Base-by-base conservation (phyloP, 2,113 vertebrate genomes). In the Uria lomvia region DNA sequence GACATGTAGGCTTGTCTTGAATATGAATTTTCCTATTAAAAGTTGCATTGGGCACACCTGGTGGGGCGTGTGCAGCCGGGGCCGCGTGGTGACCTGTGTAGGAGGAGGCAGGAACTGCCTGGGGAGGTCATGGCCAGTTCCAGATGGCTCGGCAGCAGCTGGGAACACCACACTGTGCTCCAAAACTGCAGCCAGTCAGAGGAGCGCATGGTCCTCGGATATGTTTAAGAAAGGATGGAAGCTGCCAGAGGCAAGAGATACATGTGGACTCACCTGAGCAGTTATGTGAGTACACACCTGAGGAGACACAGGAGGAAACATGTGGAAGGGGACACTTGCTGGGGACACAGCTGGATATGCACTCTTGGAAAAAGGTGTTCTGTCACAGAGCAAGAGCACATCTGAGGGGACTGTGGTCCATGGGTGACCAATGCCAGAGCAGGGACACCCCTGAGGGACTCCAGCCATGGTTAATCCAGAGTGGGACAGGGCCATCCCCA, bases 161-260 rank as follows among this genome's bases (percentile, higher is more conserved):
- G 53, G 36, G 59, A 92, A 32, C 29, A 40, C 12, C 22, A 45
- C 58, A 49, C 5, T 19, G 18, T 12, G 6, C 29, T 32, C 53
- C 53, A 55, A 68, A 84, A 76, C 34, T 49, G 26, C 42, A 67
- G 36, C 21, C 29, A 24, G 42, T 1, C 32, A 34, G 45, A 63
- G 38, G 16, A 38, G 12, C 0, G 0, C 7, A 0, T 10, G 17
- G 16, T 49, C 42, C 26, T 59, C 3, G 2, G 20, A 34, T 7
- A 21, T 47, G 21, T 60, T 78, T 27, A 65, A 65, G 73, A 36
- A 55, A 72, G 18, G 9, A 6, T 67, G 14, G 29, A 60, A 68
- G 43, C 38, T 84, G 9, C 8, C 38, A 59, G 85, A 36, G 13
- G 21, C 27, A 27, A 26, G 43, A 80, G 13, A 12, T 18, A 15